A percentile compares a stretch with the other conserved stretches of the same genome.
Conservation (phyloP, 2,113 vertebrate genomes). For the Oreochromis aureus region DNA sequence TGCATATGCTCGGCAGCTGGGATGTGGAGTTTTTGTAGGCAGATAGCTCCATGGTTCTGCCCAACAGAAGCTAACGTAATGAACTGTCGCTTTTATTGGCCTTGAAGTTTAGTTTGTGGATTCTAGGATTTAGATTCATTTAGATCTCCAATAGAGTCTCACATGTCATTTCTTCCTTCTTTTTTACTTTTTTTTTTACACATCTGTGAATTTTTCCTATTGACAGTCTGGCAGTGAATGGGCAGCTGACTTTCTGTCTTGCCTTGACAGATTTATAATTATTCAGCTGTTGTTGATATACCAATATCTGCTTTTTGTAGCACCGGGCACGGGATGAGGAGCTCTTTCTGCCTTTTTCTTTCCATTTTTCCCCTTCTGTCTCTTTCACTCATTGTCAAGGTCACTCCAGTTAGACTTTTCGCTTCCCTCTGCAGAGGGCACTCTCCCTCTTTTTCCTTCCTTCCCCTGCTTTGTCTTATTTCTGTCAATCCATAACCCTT, state of each 20-base stretch:
- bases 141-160: neutral
- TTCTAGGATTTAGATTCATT: neutral
- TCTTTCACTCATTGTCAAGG: neutral
- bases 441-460: constrained; percentile 31
- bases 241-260: neutral
- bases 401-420: constrained; percentile 6
- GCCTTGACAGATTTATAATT: neutral
- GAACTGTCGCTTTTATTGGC: neutral
- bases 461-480: neutral
- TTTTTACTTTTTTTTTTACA: neutral
- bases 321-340: neutral
- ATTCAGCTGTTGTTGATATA: neutral
- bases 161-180: neutral
- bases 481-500: neutral
- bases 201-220: neutral
- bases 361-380: neutral
- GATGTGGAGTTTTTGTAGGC: neutral
- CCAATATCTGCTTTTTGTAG: neutral
- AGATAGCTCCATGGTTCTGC: neutral
- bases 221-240: neutral
- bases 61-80: neutral
- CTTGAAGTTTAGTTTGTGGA: neutral
- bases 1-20: neutral
- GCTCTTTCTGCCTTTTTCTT: neutral
- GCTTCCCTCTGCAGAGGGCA: constrained; percentile 57